These are phyloP conservation scores for Gobiocypris rarus DNA, from an alignment of 2,113 vertebrate species.

Conservation along the genomic window DNA sequence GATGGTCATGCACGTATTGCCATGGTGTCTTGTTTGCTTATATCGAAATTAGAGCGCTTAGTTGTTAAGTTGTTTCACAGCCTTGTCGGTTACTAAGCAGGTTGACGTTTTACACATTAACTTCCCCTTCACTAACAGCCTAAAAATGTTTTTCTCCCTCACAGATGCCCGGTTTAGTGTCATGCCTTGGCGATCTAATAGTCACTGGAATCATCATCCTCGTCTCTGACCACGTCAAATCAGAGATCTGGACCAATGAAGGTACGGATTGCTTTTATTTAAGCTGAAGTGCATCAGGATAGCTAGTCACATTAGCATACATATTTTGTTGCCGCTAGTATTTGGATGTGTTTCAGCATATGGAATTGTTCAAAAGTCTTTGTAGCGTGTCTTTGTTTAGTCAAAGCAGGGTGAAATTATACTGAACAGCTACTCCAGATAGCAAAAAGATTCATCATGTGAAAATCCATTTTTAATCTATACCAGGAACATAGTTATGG, in stretches of 20 bases:
- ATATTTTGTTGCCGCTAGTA: neutral
- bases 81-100: constrained; percentile 38
- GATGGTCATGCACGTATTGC: constrained; percentile 42
- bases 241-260: constrained; percentile 64
- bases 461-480: neutral
- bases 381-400: constrained; percentile 8
- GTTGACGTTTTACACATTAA: constrained; percentile 35
- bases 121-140: neutral
- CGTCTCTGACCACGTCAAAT: constrained; percentile 38
- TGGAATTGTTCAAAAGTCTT: constrained; percentile 31
- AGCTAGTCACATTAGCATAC: neutral
- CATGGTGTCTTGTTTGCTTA: constrained; percentile 47
- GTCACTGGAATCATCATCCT: constrained; percentile 54
- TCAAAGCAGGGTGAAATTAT: constrained; percentile 1
- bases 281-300: neutral
- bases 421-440: constrained; percentile 17
- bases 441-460: constrained; percentile 9
- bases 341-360: constrained; percentile 26
- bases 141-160: neutral
- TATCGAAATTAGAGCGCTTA: neutral
- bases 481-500: neutral
- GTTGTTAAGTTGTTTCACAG: constrained; percentile 33
- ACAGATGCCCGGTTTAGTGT: constrained; percentile 61
- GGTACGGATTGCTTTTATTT: constrained; percentile 49
- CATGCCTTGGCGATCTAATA: constrained; percentile 57